Evolutionary conservation across 2,888 invertebrate species (phyloP).

Genomic region (Nowickia ferox): DNA sequence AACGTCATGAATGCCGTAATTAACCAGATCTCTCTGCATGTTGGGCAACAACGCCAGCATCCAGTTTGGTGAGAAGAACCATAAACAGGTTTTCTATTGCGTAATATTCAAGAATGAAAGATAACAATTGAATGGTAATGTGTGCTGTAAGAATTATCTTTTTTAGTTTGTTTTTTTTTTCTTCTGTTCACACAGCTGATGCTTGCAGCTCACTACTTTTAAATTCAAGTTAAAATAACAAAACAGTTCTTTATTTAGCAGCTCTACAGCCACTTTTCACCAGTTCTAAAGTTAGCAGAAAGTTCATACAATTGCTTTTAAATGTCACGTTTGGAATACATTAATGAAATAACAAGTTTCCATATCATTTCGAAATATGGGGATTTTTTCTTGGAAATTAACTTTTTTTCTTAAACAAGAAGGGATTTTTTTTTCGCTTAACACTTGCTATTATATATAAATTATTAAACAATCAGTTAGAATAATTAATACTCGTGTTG

Average conservation of each 20-base stretch:
- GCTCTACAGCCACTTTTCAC: background rate
- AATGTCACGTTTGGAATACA: constrained; percentile 10
- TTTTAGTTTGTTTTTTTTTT: too few species aligned
- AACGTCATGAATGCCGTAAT: too few species aligned
- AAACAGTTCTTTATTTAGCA: background rate
- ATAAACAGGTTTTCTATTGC: too few species aligned
- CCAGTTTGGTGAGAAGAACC: too few species aligned
- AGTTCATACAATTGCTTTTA: background rate
- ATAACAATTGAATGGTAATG: too few species aligned
- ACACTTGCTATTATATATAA: background rate
- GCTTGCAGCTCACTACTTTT: too few species aligned
- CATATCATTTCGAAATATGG: background rate
- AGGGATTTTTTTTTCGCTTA: background rate
- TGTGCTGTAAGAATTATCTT: too few species aligned
- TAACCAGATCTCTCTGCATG: too few species aligned
- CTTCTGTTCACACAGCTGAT: too few species aligned
- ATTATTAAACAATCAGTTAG: background rate
- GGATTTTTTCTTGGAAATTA: constrained; percentile 18
- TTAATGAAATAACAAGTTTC: background rate
- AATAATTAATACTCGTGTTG: background rate
- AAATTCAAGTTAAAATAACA: background rate
- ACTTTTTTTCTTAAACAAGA: background rate
- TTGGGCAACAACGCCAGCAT: too few species aligned
- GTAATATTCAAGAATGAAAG: too few species aligned
- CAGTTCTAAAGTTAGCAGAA: background rate